Evolutionary conservation across 2,797 vertebrate genomes (phyloP).

Genomic region (Peromyscus melanophrys): DNA sequence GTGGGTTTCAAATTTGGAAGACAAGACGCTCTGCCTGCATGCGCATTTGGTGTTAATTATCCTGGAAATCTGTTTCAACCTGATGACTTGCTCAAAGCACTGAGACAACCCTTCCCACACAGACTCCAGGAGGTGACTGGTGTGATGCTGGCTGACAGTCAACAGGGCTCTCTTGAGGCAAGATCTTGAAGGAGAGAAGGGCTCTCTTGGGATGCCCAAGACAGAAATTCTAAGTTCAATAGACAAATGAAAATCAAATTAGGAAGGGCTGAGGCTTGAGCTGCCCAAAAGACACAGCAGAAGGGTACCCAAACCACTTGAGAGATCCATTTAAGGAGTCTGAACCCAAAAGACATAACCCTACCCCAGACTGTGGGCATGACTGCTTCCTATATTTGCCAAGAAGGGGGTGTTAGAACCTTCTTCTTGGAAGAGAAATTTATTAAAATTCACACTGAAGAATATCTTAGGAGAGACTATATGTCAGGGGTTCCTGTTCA

Average conservation of each 20-base stretch:
- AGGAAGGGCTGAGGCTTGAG: not conserved
- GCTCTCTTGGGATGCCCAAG: not conserved
- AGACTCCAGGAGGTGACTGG: slow-evolving; percentile 46
- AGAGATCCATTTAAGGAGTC: not conserved
- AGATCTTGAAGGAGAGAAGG: slow-evolving; percentile 17
- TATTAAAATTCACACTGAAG: slow-evolving; percentile 20
- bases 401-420: not conserved
- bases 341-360: not conserved
- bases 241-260: slow-evolving; percentile 63
- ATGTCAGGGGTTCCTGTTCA: not conserved
- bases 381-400: not conserved
- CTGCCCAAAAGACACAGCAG: not conserved
- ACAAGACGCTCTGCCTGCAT: slow-evolving; percentile 64
- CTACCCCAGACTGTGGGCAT: not conserved
- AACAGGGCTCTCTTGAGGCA: slow-evolving; percentile 26
- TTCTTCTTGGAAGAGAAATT: not conserved
- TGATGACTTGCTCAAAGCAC: slow-evolving; percentile 45
- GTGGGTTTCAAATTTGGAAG: slow-evolving; percentile 74
- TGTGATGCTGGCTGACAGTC: slow-evolving; percentile 42
- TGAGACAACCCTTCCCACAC: slow-evolving; percentile 16
- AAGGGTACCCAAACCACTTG: not conserved
- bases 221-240: slow-evolving; percentile 54
- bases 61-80: slow-evolving; percentile 77
- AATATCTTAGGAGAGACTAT: not conserved
- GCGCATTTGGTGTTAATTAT: slow-evolving; percentile 80